Base-by-base conservation (phyloP, 2,113 vertebrate species). In the Heteronetta atricapilla region DNA sequence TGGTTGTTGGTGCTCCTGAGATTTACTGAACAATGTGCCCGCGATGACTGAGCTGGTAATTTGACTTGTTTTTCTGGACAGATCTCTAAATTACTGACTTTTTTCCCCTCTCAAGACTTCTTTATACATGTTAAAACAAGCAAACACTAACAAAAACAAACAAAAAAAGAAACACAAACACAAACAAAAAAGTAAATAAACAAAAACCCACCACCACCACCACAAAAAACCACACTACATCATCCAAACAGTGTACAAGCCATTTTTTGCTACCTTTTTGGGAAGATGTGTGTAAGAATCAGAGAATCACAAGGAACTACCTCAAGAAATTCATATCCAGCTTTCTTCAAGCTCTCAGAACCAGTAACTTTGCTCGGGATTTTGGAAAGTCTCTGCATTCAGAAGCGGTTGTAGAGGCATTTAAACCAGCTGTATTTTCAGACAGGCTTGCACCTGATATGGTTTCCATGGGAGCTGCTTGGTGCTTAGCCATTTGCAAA, bases 381-480 rank as follows among this genome's bases (percentile, higher is more conserved):
- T 52, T 52, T 52, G 7, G 23, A 52, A 52, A 52, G 23, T 26
- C 50, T 52, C 50, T 52, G 23, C 18, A 18, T 44, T 84, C 40
- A 56, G 22, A 73, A 85, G 11, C 44, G 56, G 23, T 60, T 74
- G 34, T 52, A 46, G 31, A 82, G 67, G 68, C 73, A 88, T 91
- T 88, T 88, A 64, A 93, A 52, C 10, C 46, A 81, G 76, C 55
- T 88, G 86, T 70, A 46, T 50, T 86, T 82, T 44, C 73, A 88
- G 75, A 70, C 28, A 88, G 73, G 36, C 56, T 89, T 82, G 77
- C 93, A 92, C 86, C 89, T 90, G 96, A 95, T 93, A 90, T 0
- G 28, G 83, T 90, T 86, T 94, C 91, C 93, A 91, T 73, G 91
- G 93, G 91, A 96, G 84, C 64, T 88, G 81, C 82, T 95, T 96